Evolutionary conservation across 2,113 vertebrate species (phyloP).

Genomic region (Potamarius usumacintae): DNA sequence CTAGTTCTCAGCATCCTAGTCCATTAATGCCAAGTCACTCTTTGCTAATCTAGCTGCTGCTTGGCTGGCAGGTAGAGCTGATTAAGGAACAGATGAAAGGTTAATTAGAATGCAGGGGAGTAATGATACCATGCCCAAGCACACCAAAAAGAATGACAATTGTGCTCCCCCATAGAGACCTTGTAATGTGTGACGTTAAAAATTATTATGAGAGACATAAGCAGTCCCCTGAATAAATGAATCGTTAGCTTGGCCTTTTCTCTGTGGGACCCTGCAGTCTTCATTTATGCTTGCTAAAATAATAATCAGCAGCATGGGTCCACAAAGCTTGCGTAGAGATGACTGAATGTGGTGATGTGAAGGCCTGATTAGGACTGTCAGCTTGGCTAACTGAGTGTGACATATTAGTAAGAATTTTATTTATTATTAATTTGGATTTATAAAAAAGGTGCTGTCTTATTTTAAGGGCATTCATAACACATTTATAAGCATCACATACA

Average conservation of each 20-base stretch:
- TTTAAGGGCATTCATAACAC: background rate
- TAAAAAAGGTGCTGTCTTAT: background rate
- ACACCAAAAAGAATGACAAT: slow-evolving; percentile 53
- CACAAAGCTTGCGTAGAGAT: background rate
- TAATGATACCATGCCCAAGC: slow-evolving; percentile 65
- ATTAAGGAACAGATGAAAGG: slow-evolving; percentile 59
- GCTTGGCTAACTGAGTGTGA: background rate
- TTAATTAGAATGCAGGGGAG: slow-evolving; percentile 62
- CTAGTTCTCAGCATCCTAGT: slow-evolving; percentile 27
- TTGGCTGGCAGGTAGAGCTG: slow-evolving; percentile 55
- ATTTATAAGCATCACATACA: background rate
- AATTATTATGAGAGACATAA: slow-evolving; percentile 70
- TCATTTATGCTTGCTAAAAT: slow-evolving; percentile 40
- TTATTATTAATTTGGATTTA: background rate
- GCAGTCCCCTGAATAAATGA: slow-evolving; percentile 62
- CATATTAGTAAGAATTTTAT: background rate
- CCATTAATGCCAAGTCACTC: slow-evolving; percentile 58
- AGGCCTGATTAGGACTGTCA: background rate
- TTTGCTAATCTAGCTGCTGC: slow-evolving; percentile 49
- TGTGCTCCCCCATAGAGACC: slow-evolving; percentile 46
- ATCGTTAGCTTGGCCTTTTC: slow-evolving; percentile 48
- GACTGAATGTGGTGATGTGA: slow-evolving; percentile 8
- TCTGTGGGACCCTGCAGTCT: slow-evolving; percentile 11
- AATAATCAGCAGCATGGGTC: slow-evolving; percentile 35
- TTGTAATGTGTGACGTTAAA: slow-evolving; percentile 69